Evolutionary conservation across 2,113 vertebrate species (phyloP).

Genomic region (Mobula hypostoma): DNA sequence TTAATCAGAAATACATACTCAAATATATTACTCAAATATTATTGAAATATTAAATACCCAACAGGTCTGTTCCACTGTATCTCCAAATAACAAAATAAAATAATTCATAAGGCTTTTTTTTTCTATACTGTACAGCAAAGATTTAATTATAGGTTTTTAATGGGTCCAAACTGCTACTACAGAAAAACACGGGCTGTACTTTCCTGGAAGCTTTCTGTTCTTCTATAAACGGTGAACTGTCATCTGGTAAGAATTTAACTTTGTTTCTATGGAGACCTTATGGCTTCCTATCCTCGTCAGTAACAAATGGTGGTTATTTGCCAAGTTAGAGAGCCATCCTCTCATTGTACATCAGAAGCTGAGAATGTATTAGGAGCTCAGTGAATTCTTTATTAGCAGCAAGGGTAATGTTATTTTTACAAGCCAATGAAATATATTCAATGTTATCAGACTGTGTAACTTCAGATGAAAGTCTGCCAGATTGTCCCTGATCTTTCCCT

Average conservation of each 20-base stretch:
- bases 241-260: slow-evolving; percentile 6
- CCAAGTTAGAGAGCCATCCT: not conserved
- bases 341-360: not conserved
- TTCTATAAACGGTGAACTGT: not conserved
- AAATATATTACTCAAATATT: no score
- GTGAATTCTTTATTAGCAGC: not conserved
- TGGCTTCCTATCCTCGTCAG: not conserved
- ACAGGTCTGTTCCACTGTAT: no score
- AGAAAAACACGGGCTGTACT: not conserved
- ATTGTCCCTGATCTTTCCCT: not conserved
- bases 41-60: no score
- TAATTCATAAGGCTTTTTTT: no score
- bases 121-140: not conserved
- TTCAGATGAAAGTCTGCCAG: slow-evolving; percentile 1
- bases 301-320: not conserved
- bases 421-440: not conserved
- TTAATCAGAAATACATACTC: no score
- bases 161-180: not conserved
- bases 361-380: not conserved
- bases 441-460: slow-evolving; percentile 8
- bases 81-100: no score
- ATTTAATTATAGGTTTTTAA: slow-evolving; percentile 17
- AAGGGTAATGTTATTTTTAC: slow-evolving; percentile 26
- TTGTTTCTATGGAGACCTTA: not conserved
- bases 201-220: not conserved